Evolutionary conservation across 2,888 invertebrate genomes (phyloP).

Genomic region (Macrophya alboannulata): DNA sequence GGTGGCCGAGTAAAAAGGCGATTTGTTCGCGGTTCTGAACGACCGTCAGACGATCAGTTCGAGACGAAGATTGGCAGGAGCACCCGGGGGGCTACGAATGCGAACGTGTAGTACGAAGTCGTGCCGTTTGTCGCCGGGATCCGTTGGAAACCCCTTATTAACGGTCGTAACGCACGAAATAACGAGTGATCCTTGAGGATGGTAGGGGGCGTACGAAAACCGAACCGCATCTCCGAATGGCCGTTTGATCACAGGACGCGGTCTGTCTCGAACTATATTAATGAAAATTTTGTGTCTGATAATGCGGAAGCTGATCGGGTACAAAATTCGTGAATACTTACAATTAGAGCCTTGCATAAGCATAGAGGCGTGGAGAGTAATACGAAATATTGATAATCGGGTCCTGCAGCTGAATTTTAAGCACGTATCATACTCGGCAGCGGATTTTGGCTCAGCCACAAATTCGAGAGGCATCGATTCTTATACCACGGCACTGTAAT

Average conservation of each 20-base stretch:
- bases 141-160: slow-evolving; percentile 73
- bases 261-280: not conserved
- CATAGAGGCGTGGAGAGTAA: not conserved
- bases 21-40: not conserved
- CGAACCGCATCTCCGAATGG: slow-evolving; percentile 37
- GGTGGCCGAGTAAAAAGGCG: not conserved
- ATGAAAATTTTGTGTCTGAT: slow-evolving; percentile 21
- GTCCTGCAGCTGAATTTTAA: not conserved
- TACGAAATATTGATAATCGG: not conserved
- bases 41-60: not conserved
- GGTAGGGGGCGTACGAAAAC: slow-evolving; percentile 10
- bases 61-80: slow-evolving; percentile 11
- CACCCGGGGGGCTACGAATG: slow-evolving; percentile 47
- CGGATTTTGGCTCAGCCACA: not conserved
- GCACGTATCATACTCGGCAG: not conserved
- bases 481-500: slow-evolving; percentile 1
- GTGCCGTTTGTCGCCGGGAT: slow-evolving; percentile 59
- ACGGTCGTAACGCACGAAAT: slow-evolving; percentile 76
- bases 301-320: slow-evolving; percentile 25
- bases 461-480: not conserved
- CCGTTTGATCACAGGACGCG: slow-evolving; percentile 51
- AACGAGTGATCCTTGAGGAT: slow-evolving; percentile 65
- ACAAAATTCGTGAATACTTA: slow-evolving; percentile 8
- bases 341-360: slow-evolving; percentile 9
- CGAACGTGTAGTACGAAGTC: slow-evolving; percentile 19